Percentiles rank a stretch among this genome's conserved stretches.
phyloP scores from a whole-genome alignment of 2,797 vertebrate genomes.

The Microctenopoma steveboyesi region DNA sequence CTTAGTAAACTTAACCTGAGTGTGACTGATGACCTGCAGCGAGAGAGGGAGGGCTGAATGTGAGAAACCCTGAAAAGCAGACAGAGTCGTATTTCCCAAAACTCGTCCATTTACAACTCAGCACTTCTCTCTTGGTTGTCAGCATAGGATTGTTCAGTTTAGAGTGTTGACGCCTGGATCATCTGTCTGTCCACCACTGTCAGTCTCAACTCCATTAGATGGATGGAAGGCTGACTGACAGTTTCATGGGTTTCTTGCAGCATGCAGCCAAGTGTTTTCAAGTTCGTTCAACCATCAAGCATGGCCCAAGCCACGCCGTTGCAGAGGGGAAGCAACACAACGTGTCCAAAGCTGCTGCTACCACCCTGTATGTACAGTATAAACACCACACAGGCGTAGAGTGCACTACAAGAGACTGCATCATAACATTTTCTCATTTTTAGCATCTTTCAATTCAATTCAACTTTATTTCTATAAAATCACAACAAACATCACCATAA shows the following conservation, averaged over 20 bases:
- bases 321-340: conserved; percentile 72
- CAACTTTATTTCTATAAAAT: no score
- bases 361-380: conserved; percentile 48
- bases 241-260: conserved; percentile 74
- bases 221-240: conserved; percentile 45
- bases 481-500: no score
- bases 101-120: conserved; percentile 49
- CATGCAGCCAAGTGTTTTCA: conserved; percentile 77
- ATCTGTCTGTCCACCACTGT: conserved; percentile 64
- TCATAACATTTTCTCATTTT: conserved; percentile 41
- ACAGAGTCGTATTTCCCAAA: conserved; percentile 47
- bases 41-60: conserved; percentile 9
- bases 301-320: conserved; percentile 61
- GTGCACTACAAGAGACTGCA: conserved; percentile 4
- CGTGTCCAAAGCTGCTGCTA: conserved; percentile 65
- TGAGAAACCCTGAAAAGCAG: conserved; percentile 31
- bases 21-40: conserved; percentile 40
- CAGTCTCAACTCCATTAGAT: conserved; percentile 21
- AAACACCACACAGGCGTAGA: conserved; percentile 61
- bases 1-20: conserved; percentile 53
- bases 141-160: conserved; percentile 53
- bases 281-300: conserved; percentile 86
- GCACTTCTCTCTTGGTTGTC: conserved; percentile 56
- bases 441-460: conserved; percentile 23
- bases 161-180: conserved; percentile 55